Evolutionary conservation across 2,888 invertebrate genomes (phyloP).

Genomic region (Amblyteles armatorius): DNA sequence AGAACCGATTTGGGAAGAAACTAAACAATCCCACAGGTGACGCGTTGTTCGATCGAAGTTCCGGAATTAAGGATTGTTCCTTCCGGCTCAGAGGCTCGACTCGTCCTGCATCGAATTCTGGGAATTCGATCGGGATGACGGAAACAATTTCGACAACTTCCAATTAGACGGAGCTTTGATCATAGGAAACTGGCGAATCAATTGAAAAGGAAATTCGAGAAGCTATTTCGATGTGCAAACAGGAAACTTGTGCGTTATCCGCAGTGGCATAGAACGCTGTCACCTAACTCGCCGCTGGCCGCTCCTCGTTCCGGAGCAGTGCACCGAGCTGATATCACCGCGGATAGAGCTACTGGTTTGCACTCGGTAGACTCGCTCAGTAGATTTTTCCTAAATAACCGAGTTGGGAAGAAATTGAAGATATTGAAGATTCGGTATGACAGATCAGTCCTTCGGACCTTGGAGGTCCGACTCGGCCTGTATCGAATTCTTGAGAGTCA

Average conservation of each 20-base stretch:
- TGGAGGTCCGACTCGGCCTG: neutral
- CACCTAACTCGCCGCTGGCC: neutral
- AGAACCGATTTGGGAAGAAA: no score
- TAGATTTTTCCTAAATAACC: no score
- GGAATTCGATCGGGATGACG: neutral
- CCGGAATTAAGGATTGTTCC: no score
- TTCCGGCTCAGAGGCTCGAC: neutral
- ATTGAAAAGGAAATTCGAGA: neutral
- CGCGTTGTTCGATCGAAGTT: no score
- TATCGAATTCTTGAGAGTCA: neutral
- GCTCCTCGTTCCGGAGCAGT: neutral
- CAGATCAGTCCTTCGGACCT: no score
- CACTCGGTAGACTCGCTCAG: conserved; percentile 4
- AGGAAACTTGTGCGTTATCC: neutral
- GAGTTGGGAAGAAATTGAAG: no score
- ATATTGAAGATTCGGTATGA: no score
- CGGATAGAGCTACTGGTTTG: conserved; percentile 33
- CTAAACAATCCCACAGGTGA: no score
- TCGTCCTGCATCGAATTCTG: neutral
- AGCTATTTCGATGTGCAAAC: neutral
- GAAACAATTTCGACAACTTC: neutral
- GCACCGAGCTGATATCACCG: conserved; percentile 15
- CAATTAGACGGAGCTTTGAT: neutral
- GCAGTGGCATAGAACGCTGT: neutral
- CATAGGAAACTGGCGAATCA: neutral